phyloP scores from a whole-genome alignment of 2,113 vertebrate genomes.

The Chiloscyllium plagiosum region DNA sequence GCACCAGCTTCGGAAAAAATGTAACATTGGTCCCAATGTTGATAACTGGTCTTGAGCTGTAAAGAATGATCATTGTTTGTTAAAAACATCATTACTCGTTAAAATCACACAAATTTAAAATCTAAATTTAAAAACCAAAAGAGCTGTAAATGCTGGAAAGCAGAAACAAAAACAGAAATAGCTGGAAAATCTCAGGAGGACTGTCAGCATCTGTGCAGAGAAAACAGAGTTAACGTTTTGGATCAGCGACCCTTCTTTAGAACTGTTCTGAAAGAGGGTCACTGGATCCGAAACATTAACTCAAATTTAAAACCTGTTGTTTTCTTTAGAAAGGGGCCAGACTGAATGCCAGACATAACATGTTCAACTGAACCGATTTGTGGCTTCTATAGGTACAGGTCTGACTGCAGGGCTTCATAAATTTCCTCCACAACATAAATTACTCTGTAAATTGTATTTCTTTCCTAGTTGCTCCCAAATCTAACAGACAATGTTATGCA shows the following conservation, averaged over 20 bases:
- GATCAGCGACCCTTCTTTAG: too few species aligned
- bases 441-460: not conserved
- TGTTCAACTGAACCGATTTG: not conserved
- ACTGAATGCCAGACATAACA: not conserved
- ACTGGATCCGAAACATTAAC: too few species aligned
- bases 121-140: too few species aligned
- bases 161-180: too few species aligned
- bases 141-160: too few species aligned
- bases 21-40: conserved; percentile 40
- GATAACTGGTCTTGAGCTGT: conserved; percentile 50
- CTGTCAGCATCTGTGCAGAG: too few species aligned
- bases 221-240: too few species aligned
- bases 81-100: not conserved
- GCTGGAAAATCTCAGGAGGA: too few species aligned
- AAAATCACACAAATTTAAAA: not conserved
- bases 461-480: not conserved
- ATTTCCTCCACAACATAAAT: not conserved
- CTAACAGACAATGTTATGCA: not conserved
- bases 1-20: conserved; percentile 41
- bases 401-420: not conserved
- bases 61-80: not conserved
- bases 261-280: too few species aligned
- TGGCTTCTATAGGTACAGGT: not conserved
- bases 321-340: not conserved
- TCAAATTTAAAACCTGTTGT: too few species aligned